Conservation (phyloP, 2,888 invertebrate genomes). For the Rhagonycha fulva region DNA sequence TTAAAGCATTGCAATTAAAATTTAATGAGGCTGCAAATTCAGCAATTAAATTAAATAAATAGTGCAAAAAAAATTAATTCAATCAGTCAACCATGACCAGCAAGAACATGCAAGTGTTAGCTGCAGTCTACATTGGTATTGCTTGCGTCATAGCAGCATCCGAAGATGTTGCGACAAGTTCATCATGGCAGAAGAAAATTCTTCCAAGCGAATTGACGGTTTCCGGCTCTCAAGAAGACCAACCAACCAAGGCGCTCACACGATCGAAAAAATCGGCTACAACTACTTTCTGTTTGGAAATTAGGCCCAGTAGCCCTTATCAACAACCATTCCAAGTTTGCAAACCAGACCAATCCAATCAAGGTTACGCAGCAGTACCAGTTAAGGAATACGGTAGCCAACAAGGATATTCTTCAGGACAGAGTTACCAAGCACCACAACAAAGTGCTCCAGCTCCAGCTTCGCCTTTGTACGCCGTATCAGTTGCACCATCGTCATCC, state of each 20-base stretch:
- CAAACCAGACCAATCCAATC: constrained; percentile 38
- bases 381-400: background rate
- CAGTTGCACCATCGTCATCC: background rate
- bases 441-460: constrained; percentile 13
- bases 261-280: constrained; percentile 52
- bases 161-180: constrained; percentile 2
- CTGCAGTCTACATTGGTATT: constrained; percentile 15
- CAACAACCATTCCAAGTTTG: constrained; percentile 53
- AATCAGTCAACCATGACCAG: constrained; percentile 10
- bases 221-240: background rate
- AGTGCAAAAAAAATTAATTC: background rate
- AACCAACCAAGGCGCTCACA: constrained; percentile 25
- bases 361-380: constrained; percentile 16
- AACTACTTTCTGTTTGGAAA: constrained; percentile 57
- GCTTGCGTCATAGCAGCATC: constrained; percentile 16
- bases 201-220: background rate
- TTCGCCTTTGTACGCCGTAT: background rate
- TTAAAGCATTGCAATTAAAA: background rate
- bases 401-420: constrained; percentile 3
- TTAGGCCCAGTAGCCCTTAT: constrained; percentile 50
- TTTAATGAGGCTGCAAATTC: background rate
- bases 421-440: constrained; percentile 13
- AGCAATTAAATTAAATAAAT: constrained; percentile 11
- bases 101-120: constrained; percentile 31
- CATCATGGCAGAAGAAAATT: background rate